These are phyloP conservation scores for Diorhabda sublineata DNA, from an alignment of 1,140 invertebrate genomes.

Conservation along the genomic window DNA sequence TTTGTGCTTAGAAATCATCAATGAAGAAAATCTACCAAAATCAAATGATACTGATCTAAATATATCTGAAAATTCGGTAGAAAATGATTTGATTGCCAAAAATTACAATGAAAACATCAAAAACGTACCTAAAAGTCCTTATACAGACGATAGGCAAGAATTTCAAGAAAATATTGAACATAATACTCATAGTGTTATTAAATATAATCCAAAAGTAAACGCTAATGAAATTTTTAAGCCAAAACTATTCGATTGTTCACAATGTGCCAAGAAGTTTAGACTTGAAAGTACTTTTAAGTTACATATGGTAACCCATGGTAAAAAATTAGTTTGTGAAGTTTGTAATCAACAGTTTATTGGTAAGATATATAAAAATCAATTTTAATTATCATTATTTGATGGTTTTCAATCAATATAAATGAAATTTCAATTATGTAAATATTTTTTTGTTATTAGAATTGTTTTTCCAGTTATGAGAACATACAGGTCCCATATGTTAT, in stretches of 20 bases:
- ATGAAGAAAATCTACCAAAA: not conserved
- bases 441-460: not conserved
- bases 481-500: conserved; percentile 39
- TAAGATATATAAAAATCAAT: conserved; percentile 20
- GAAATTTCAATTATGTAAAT: too few species aligned
- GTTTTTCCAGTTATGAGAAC: conserved; percentile 30
- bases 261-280: conserved; percentile 34
- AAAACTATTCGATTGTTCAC: conserved; percentile 20
- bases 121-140: not conserved
- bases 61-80: too few species aligned
- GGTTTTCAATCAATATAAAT: not conserved
- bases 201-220: not conserved
- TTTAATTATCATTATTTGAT: not conserved
- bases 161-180: not conserved
- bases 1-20: not conserved
- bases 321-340: conserved; percentile 32
- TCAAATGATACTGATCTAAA: not conserved
- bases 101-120: not conserved
- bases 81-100: too few species aligned
- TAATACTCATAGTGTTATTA: not conserved
- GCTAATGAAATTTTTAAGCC: not conserved
- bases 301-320: conserved; percentile 36
- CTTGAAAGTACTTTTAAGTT: conserved; percentile 26
- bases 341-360: conserved; percentile 33
- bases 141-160: not conserved